Evolutionary conservation across 30 jellyfish, hydroid and myxozoan genomes (phyloP), one percentile per base, ranked within the genome.

Genomic region (Pseudorhiza aurosa): DNA sequence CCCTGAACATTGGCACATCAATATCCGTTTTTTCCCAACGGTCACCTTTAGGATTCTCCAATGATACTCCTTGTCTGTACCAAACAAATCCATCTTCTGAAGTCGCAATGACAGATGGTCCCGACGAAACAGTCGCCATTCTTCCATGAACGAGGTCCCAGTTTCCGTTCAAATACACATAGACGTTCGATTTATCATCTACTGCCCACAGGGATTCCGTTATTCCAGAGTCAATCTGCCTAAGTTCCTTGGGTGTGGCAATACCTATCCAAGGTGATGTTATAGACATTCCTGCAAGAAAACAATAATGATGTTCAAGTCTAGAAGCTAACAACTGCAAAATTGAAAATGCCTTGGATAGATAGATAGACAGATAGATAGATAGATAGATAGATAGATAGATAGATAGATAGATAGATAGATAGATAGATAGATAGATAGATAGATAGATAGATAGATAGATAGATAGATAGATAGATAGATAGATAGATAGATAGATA

Each of bases 231-330:
- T 93, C 99, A 12, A 93, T 75, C 63, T 75, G 90, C 22, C 43
- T 69, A n/a, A 93, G 55, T 40, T 62, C 63, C 22, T 75, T 50
- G 43, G 99, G 99, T 9, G 93, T 85, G 21, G 88, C 87, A 33
- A 87, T 68, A 18, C 87, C 87, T n/a, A 44, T 43, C 99, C 99
- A 93, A 1, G 99, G 99, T 2, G 87, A 94, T 7, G 82, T 56
- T 44, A 87, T 71, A 4, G 96, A 45, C 32, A 57, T 65, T 21
- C 92, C 99, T 93, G 69, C 4, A 68, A 65, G 11, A 30, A 62
- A 21, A 27, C n/a, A n/a, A n/a, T n/a, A n/a, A n/a, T n/a, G n/a
- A n/a, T n/a, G n/a, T n/a, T n/a, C n/a, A n/a, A n/a, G n/a, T n/a
- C n/a, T n/a, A n/a, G n/a, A n/a, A n/a, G n/a, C n/a, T n/a, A n/a